Base-by-base conservation (phyloP, 2,113 vertebrate species). In the Scomber colias region DNA sequence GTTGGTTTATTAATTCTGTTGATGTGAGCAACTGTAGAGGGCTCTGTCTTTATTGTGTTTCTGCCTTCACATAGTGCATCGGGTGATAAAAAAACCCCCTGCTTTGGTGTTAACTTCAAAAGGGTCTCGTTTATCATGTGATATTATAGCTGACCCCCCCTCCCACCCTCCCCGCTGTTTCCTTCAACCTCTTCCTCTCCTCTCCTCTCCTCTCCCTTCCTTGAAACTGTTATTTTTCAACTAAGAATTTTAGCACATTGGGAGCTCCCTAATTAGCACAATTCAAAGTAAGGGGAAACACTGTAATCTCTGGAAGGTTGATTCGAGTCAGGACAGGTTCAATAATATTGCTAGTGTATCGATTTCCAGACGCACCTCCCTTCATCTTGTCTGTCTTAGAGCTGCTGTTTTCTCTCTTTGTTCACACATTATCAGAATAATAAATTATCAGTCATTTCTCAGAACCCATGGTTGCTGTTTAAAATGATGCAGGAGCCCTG, bases 251-350 rank as follows among this genome's bases (percentile, higher is more conserved):
- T 74, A 65, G 74, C 84, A 85, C 85, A 63, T 85, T 90, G 9
- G 1, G 67, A 71, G 56, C 30, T 81, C 50, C 63, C 78, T 91
- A 89, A 94, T 94, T 93, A 94, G 84, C 83, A 73, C 49, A 72
- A 79, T 81, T 86, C 75, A 67, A 62, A 66, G 77, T 88, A 73
- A 86, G 57, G 50, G 48, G 69, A 85, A 83, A 73, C 72, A 50
- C 21, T 65, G 48, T 57, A 57, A 83, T 69, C 73, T 83, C 63
- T 83, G 46, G 31, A 73, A 86, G 72, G 75, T 64, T 55, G 62
- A 51, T 77, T 48, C 4, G 10, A 84, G 59, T 81, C 83, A 55
- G 7, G 70, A 49, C 16, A 8, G 19, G 6, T 72, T 90, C 82
- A 75, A 79, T 88, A 77, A 73, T 60, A 87, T 75, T 71, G 54